These are phyloP conservation scores for Lordiphosa collinella DNA, from an alignment of 1,140 invertebrate genomes.

Conservation along the genomic window DNA sequence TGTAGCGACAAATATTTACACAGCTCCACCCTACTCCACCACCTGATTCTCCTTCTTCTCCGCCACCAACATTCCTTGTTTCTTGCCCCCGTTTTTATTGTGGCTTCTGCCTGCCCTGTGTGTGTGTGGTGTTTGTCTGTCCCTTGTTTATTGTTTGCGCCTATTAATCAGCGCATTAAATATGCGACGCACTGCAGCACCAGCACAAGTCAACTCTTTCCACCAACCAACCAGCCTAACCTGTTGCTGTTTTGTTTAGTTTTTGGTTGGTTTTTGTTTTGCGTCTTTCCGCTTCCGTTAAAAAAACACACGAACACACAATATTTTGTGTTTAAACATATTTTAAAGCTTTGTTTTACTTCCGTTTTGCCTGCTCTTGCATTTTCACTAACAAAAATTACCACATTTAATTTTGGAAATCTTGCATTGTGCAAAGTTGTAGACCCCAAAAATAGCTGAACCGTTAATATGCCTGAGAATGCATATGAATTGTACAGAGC, in stretches of 20 bases:
- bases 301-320: slow-evolving; percentile 11
- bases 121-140: slow-evolving; percentile 1
- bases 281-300: slow-evolving; percentile 48
- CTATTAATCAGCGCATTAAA: slow-evolving; percentile 67
- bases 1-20: slow-evolving; percentile 68
- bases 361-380: slow-evolving; percentile 17
- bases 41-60: background rate
- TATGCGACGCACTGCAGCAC: slow-evolving; percentile 51
- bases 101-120: slow-evolving; percentile 2
- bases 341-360: slow-evolving; percentile 36
- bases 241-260: slow-evolving; percentile 29
- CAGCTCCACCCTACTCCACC: slow-evolving; percentile 15
- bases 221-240: slow-evolving; percentile 34
- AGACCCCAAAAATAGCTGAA: too few species aligned
- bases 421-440: too few species aligned
- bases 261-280: slow-evolving; percentile 16
- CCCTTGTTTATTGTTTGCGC: slow-evolving; percentile 52
- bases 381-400: slow-evolving; percentile 13
- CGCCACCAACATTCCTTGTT: slow-evolving; percentile 37
- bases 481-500: too few species aligned
- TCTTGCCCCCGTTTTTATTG: slow-evolving; percentile 42
- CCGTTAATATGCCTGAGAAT: too few species aligned
- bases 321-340: slow-evolving; percentile 28
- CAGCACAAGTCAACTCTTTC: slow-evolving; percentile 19
- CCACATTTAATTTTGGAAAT: background rate